These are phyloP conservation scores for Pantherophis alleghaniensis DNA, from an alignment of 2,797 vertebrate species.

Conservation along the genomic window DNA sequence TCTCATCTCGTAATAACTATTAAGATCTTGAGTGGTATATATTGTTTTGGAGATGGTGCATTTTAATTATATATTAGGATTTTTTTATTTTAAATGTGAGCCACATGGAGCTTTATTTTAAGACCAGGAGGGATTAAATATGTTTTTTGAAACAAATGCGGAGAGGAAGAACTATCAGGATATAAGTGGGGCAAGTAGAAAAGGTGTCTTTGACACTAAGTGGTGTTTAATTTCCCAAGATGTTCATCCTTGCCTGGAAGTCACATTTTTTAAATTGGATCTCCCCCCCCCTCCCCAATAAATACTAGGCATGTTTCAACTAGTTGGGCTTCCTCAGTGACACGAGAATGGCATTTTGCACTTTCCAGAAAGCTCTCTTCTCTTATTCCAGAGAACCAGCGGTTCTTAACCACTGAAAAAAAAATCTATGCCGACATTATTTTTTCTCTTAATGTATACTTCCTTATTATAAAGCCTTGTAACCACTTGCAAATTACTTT, in stretches of 20 bases:
- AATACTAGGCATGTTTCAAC: neutral
- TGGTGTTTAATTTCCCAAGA: neutral
- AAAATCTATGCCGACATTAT: neutral
- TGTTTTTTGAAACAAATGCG: constrained; percentile 4
- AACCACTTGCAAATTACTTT: neutral
- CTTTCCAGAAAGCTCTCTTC: neutral
- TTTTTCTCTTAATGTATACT: neutral
- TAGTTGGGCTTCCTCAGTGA: neutral
- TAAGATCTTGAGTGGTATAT: neutral
- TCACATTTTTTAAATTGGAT: neutral
- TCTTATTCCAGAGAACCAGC: neutral
- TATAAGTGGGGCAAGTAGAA: neutral
- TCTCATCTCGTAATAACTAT: neutral
- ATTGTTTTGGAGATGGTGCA: neutral
- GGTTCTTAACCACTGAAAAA: neutral
- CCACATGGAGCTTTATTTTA: neutral
- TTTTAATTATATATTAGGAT: neutral
- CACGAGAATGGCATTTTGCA: neutral
- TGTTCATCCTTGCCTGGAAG: neutral
- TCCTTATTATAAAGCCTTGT: neutral
- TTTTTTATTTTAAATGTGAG: neutral
- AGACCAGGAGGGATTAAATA: neutral
- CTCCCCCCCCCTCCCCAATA: too few relatives aligned
- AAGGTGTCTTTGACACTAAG: neutral
- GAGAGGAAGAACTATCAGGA: neutral